Evolutionary conservation across 2,797 vertebrate genomes (phyloP).

Genomic region (Apodemus agrarius): DNA sequence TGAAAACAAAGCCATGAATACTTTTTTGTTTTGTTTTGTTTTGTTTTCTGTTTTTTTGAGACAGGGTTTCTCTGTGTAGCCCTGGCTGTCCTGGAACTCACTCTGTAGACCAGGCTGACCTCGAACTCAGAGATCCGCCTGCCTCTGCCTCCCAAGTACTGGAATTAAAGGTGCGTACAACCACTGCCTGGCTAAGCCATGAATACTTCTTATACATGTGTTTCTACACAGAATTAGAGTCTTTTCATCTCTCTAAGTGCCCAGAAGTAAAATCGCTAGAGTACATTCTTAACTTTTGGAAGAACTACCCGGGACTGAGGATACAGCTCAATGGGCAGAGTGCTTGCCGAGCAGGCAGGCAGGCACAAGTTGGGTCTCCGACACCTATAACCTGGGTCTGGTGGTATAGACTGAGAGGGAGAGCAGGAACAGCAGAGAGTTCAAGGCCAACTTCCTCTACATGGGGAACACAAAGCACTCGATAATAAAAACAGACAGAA

Average conservation of each 20-base stretch:
- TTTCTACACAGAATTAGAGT: background rate
- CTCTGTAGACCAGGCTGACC: too few relatives aligned
- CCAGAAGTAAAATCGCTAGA: background rate
- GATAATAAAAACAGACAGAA: background rate
- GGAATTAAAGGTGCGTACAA: too few relatives aligned
- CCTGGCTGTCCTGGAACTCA: too few relatives aligned
- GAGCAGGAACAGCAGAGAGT: background rate
- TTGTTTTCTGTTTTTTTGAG: too few relatives aligned
- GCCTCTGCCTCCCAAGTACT: too few relatives aligned
- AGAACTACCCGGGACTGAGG: background rate
- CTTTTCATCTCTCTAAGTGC: background rate
- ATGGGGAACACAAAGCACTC: background rate
- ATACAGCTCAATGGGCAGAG: background rate
- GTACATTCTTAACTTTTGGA: background rate
- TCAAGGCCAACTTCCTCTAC: background rate
- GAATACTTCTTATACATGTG: background rate
- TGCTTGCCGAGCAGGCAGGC: too few relatives aligned
- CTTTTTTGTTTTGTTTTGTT: too few relatives aligned
- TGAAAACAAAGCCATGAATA: background rate
- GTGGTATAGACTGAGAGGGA: background rate
- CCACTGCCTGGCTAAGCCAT: too few relatives aligned
- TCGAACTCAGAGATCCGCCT: too few relatives aligned
- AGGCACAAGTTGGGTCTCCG: background rate
- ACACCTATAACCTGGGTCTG: background rate
- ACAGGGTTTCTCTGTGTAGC: too few relatives aligned